A percentile compares a stretch with the other conserved stretches of the same genome.
phyloP scores from a whole-genome alignment of 2,888 invertebrate species.

The Aromia moschata region DNA sequence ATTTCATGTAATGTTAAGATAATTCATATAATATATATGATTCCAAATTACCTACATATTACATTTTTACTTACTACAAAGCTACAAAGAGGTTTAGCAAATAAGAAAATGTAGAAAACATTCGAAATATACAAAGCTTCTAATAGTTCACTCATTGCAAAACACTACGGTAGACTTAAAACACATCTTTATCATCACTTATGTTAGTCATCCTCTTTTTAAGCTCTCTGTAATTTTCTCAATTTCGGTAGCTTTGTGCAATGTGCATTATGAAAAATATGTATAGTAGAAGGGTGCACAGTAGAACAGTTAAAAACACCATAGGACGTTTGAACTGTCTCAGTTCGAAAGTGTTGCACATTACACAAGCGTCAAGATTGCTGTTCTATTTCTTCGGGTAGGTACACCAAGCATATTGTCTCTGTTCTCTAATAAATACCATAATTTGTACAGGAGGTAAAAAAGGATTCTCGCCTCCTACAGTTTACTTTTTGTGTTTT shows the following conservation, averaged over 20 bases:
- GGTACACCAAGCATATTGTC: constrained; percentile 45
- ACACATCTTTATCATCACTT: constrained; percentile 39
- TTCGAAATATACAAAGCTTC: constrained; percentile 53
- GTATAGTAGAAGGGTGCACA: constrained; percentile 37
- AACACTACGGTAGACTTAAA: constrained; percentile 47
- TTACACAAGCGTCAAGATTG: constrained; percentile 55
- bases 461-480: constrained; percentile 40
- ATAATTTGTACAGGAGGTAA: constrained; percentile 39
- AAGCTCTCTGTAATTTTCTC: constrained; percentile 39
- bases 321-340: constrained; percentile 37
- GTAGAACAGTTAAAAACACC: constrained; percentile 39
- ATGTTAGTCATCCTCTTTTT: constrained; percentile 40
- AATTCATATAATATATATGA: constrained; percentile 44
- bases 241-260: constrained; percentile 47
- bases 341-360: constrained; percentile 49
- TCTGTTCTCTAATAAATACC: constrained; percentile 24
- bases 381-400: constrained; percentile 36
- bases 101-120: constrained; percentile 51
- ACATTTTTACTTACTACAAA: constrained; percentile 59
- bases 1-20: constrained; percentile 43
- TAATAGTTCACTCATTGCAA: constrained; percentile 52
- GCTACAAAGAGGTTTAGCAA: constrained; percentile 55
- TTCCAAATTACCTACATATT: constrained; percentile 49
- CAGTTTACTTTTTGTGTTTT: constrained; percentile 47
- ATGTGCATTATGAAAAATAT: constrained; percentile 45